Base-by-base conservation (phyloP, 2,113 vertebrate species). In the Hipposideros armiger region DNA sequence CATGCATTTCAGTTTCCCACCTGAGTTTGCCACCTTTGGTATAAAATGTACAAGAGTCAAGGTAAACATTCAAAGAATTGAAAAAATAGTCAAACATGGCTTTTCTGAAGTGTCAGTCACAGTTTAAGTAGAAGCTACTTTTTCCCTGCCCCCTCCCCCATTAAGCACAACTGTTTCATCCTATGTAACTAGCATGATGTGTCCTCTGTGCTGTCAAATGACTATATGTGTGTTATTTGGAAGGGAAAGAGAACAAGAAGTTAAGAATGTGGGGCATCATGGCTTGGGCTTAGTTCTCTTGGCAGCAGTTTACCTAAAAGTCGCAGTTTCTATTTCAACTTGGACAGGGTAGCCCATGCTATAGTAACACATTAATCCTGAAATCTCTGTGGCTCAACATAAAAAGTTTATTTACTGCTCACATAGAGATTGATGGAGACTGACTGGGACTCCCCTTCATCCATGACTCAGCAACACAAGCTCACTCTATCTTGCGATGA, bases 221-320 rank as follows among this genome's bases (percentile, higher is more conserved):
- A 11, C 16, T 66, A 30, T 20, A 40, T 47, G 4, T 58, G 56
- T 54, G 28, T 8, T 69, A 17, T 66, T 94, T 90, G 50, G 64
- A 84, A 89, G 73, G 32, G 15, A 87, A 91, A 70, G 36, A 90
- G 20, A 66, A 77, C 11, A 87, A 76, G 20, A 81, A 77, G 83
- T 50, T 64, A 80, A 36, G 62, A 70, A 66, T 73, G 14, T 77
- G 30, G 83, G 5, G 47, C 14, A 1, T 26, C 11, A 58, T 82
- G 64, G 28, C 13, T 86, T 80, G 72, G 28, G 52, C 26, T 96
- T 81, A 67, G 70, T 47, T 77, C 26, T 54, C 14, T 60, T 67
- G 54, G 74, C 7, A 92, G 19, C 4, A 40, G 2, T 81, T 95
- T 85, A 77, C 19, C 47, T 77, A 85, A 66, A 91, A 93, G 36